phyloP scores from a whole-genome alignment of 2,888 invertebrate genomes.

The Bugulina stolonifera region DNA sequence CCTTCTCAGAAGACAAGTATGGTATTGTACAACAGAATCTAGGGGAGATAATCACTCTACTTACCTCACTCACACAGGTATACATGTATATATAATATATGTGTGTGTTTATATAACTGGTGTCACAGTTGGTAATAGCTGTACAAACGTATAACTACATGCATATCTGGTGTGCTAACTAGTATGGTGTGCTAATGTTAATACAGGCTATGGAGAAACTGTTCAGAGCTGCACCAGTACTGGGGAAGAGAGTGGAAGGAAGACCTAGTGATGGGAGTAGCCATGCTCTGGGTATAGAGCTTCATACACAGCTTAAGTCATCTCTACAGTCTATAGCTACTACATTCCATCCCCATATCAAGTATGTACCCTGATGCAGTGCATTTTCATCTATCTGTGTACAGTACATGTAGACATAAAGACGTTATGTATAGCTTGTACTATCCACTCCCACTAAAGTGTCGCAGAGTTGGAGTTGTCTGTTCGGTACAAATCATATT shows the following conservation, averaged over 20 bases:
- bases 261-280: not conserved
- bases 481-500: no score
- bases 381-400: not conserved
- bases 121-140: no score
- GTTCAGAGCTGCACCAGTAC: not conserved
- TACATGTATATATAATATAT: not conserved
- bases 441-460: no score
- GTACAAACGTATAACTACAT: no score
- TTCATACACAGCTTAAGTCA: not conserved
- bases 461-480: no score
- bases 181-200: no score
- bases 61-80: not conserved
- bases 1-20: slow-evolving; percentile 11
- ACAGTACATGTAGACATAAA: no score
- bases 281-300: not conserved
- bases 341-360: slow-evolving; percentile 18
- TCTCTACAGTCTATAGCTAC: slow-evolving; percentile 5
- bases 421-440: no score
- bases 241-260: not conserved
- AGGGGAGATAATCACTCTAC: slow-evolving; percentile 1
- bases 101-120: not conserved
- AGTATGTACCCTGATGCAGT: not conserved
- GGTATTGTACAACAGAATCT: slow-evolving; percentile 17
- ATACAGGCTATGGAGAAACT: not conserved
- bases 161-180: no score